Base-by-base conservation (phyloP, 2,797 vertebrate genomes). In the Acipenser oxyrinchus region DNA sequence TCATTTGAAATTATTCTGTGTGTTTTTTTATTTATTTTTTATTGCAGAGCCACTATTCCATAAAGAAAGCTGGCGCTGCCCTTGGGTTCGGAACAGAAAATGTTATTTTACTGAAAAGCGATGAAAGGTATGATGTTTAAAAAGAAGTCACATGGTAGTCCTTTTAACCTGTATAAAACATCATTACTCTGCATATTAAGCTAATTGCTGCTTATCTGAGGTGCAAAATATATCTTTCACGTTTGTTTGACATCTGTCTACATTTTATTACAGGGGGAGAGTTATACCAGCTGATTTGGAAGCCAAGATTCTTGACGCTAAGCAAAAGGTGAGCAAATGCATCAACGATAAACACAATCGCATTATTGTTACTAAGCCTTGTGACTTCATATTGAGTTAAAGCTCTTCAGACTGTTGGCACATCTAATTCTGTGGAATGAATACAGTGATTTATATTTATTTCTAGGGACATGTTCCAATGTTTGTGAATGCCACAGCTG, bases 221-320 rank as follows among this genome's bases (percentile, higher is more conserved):
- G 37, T 37, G 37, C 5, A 1, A 37, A 37, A 37, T 37, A 37
- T 37, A 37, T 37, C 18, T 77, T 73, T 82, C 74, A 78, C 3
- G 5, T 37, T 37, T 15, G 10, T 65, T 48, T 62, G n/a, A 62
- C 69, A 57, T 65, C 63, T 62, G 13, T 62, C n/a, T 69, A 48
- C 72, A 60, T 77, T 64, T 60, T 81, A 68, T 77, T 64, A 65
- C 74, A 99, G 97, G 77, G 97, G 97, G 64, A 93, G 97, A 89
- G 94, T 99, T 79, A 95, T 99, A 83, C 95, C 96, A 67, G 92
- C 93, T 78, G 95, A 98, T 89, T 87, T 99, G 83, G 95, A 99
- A 79, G 89, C 92, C 77, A 99, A 98, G 88, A 91, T 98, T 82
- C 86, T 96, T 75, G 93, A 92, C 78, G 90, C 90, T 73, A 99